Evolutionary conservation across 2,113 vertebrate genomes (phyloP).

Genomic region (Osmerus eperlanus): DNA sequence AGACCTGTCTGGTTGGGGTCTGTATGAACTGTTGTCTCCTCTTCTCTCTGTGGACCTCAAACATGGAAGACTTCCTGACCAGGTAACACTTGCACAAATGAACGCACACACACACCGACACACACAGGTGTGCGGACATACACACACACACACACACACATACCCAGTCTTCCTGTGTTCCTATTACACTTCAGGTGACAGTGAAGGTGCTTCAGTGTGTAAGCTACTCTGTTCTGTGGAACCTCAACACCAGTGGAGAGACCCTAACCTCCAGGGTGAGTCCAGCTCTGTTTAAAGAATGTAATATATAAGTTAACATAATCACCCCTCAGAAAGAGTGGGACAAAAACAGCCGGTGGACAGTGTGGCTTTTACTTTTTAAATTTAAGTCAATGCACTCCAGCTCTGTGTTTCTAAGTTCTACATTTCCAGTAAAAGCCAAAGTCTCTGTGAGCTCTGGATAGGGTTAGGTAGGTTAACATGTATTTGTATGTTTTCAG

Average conservation of each 20-base stretch:
- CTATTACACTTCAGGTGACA: constrained; percentile 67
- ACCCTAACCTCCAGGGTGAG: constrained; percentile 74
- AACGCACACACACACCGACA: background rate
- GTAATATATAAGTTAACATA: too few species aligned
- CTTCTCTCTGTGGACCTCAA: constrained; percentile 69
- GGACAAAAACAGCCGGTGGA: background rate
- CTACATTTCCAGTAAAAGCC: too few species aligned
- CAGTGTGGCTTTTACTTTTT: background rate
- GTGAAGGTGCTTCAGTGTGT: constrained; percentile 78
- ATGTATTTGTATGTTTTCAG: constrained; percentile 56
- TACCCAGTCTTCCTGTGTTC: background rate
- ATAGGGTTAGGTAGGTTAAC: too few species aligned
- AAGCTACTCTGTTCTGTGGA: constrained; percentile 81
- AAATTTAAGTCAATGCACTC: too few species aligned
- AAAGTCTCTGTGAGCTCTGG: too few species aligned
- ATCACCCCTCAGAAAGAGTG: too few species aligned
- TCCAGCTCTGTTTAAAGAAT: background rate
- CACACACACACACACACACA: background rate
- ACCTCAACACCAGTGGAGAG: constrained; percentile 70
- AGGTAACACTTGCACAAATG: constrained; percentile 63
- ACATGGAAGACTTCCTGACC: constrained; percentile 57
- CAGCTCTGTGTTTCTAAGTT: background rate
- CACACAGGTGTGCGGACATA: too few species aligned
- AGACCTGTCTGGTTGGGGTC: constrained; percentile 78
- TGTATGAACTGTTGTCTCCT: constrained; percentile 72